Conservation (phyloP, 2,113 vertebrate species). For the Nestor notabilis region DNA sequence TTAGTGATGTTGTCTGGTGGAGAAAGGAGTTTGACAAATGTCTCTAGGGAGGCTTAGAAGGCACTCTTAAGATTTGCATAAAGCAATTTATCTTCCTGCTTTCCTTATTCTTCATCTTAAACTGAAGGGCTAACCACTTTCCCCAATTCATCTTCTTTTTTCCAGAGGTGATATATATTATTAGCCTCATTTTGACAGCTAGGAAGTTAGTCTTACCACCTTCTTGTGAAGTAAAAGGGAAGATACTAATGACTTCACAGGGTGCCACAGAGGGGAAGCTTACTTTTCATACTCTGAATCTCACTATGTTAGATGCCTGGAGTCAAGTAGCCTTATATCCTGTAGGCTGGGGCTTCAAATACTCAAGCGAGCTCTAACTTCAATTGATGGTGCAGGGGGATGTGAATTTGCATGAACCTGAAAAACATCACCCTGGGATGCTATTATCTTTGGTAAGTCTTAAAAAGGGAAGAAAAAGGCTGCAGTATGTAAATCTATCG, state of each 20-base stretch:
- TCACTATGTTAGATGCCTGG: not conserved
- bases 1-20: not conserved
- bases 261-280: not conserved
- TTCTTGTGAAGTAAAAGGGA: not conserved
- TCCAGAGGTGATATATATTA: not conserved
- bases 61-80: not conserved
- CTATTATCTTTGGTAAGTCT: not conserved
- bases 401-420: not conserved
- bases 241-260: not conserved
- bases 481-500: not conserved
- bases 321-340: not conserved
- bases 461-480: not conserved
- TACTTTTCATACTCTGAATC: not conserved
- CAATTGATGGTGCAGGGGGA: not conserved
- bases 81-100: not conserved
- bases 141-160: not conserved
- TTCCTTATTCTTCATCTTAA: not conserved
- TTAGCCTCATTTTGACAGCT: not conserved
- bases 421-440: not conserved
- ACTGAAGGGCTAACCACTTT: not conserved
- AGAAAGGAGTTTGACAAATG: constrained; percentile 10
- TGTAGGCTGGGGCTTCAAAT: not conserved
- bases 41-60: not conserved
- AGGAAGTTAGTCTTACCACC: not conserved
- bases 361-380: not conserved